phyloP scores from a whole-genome alignment of 2,797 vertebrate genomes.

The Fistularia tabacaria region DNA sequence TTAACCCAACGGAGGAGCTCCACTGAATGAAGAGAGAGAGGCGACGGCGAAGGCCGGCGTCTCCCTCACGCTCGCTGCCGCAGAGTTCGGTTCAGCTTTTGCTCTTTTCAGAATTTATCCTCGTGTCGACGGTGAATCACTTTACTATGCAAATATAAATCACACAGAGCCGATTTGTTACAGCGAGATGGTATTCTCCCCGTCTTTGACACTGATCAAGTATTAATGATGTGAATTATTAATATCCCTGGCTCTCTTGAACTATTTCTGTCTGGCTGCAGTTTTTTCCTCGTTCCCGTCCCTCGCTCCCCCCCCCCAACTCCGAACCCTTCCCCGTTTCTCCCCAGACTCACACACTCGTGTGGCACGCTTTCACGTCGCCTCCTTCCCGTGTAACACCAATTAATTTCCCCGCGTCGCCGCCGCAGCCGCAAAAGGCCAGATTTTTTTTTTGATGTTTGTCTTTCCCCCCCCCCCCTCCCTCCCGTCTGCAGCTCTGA shows the following conservation, averaged over 20 bases:
- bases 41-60: no score
- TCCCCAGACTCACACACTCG: conserved; percentile 28
- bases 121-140: no score
- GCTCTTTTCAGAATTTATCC: no score
- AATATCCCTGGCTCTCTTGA: conserved; percentile 60
- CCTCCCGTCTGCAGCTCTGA: conserved; percentile 11
- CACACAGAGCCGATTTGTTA: conserved; percentile 31
- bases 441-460: no score
- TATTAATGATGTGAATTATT: conserved; percentile 81
- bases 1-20: no score
- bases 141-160: conserved; percentile 18
- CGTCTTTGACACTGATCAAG: conserved; percentile 65
- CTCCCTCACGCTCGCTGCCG: no score
- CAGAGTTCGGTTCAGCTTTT: no score
- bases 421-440: no score
- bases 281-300: conserved; percentile 24
- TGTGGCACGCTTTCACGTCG: conserved; percentile 40
- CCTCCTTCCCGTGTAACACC: conserved; percentile 17
- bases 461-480: not conserved
- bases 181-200: conserved; percentile 42
- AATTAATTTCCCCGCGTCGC: conserved; percentile 11
- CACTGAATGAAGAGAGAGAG: no score
- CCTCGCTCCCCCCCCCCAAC: conserved; percentile 45
- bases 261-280: conserved; percentile 71
- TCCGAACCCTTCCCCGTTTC: conserved; percentile 11